Evolutionary conservation across 2,797 vertebrate species (phyloP).

Genomic region (Rhinella marina): DNA sequence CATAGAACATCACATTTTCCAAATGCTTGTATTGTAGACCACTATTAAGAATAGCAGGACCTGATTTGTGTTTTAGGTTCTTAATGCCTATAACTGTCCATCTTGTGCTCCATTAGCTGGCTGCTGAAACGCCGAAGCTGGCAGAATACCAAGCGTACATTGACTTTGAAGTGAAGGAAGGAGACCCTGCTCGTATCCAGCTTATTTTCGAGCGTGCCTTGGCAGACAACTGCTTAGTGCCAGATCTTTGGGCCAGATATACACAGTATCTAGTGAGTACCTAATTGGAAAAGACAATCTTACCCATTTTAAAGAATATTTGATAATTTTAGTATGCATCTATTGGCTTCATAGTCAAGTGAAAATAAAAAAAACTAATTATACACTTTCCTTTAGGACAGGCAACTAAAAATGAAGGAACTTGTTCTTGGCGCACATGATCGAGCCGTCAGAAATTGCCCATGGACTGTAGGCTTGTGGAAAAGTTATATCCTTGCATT

Average conservation of each 20-base stretch:
- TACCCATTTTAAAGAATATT: background rate
- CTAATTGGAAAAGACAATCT: background rate
- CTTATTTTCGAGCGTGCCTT: conserved; percentile 90
- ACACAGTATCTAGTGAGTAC: conserved; percentile 90
- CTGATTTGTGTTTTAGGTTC: background rate
- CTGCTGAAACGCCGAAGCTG: conserved; percentile 89
- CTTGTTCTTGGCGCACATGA: conserved; percentile 89
- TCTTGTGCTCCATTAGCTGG: conserved; percentile 75
- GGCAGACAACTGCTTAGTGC: conserved; percentile 96
- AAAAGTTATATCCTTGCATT: conserved; percentile 89
- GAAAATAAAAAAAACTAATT: background rate
- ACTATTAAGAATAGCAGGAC: no score
- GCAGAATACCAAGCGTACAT: conserved; percentile 94
- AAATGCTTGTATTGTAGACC: no score
- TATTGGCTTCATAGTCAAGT: background rate
- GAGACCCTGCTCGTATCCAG: conserved; percentile 93
- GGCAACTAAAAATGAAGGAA: conserved; percentile 91
- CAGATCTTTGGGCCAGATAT: conserved; percentile 94
- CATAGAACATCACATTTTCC: no score
- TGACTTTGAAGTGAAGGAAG: conserved; percentile 89
- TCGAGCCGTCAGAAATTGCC: conserved; percentile 92
- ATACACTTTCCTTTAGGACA: conserved; percentile 76
- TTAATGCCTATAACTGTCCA: background rate
- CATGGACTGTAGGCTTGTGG: conserved; percentile 96
- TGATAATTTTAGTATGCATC: background rate